Evolutionary conservation across 2,113 vertebrate genomes (phyloP).

Genomic region (Indicator maculatus): DNA sequence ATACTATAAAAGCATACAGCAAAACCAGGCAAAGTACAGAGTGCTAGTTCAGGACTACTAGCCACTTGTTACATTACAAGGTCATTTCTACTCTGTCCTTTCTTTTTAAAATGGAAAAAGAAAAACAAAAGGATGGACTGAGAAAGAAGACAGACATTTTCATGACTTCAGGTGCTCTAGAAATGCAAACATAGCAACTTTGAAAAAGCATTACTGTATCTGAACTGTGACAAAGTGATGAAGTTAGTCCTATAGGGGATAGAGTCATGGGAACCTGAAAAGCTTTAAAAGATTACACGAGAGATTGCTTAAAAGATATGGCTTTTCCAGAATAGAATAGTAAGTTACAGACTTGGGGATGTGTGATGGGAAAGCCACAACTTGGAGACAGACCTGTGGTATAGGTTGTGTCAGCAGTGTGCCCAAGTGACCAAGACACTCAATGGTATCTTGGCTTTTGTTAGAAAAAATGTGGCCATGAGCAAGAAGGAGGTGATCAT

Average conservation of each 20-base stretch:
- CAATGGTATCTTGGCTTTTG: too few species aligned
- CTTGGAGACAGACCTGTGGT: too few species aligned
- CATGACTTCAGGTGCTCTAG: neutral
- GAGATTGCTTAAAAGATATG: neutral
- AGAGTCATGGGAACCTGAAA: neutral
- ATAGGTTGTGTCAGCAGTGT: too few species aligned
- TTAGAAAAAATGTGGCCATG: too few species aligned
- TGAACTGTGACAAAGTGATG: neutral
- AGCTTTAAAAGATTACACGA: neutral
- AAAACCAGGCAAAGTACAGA: constrained; percentile 19
- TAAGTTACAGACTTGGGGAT: too few species aligned
- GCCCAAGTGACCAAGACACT: too few species aligned
- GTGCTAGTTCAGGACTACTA: neutral
- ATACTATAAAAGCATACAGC: neutral
- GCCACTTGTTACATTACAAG: neutral
- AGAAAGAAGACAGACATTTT: neutral
- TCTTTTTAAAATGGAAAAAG: neutral
- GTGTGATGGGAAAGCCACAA: too few species aligned
- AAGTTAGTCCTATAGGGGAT: neutral
- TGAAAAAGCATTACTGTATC: neutral
- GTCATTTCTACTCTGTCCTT: neutral
- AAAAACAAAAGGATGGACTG: rapidly evolving
- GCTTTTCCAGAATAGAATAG: neutral
- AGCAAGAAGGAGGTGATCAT: too few species aligned
- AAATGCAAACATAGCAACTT: constrained; percentile 1